phyloP scores from a whole-genome alignment of 2,797 vertebrate species.

The Oreortyx pictus region DNA sequence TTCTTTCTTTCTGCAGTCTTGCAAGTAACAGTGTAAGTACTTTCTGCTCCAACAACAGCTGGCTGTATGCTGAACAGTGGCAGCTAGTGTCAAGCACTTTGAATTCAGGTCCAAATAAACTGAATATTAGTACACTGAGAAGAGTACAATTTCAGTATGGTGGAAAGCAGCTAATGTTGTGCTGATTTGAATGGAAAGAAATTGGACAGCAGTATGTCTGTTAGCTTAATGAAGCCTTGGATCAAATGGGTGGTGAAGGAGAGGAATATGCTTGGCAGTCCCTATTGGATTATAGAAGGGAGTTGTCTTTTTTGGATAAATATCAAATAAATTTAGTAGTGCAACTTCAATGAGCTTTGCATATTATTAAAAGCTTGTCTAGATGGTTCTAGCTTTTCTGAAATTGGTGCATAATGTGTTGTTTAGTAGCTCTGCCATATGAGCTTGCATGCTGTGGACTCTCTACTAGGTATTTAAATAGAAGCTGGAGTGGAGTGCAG shows the following conservation, averaged over 20 bases:
- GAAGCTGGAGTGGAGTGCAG: neutral
- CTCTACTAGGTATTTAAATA: neutral
- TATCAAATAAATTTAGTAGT: neutral
- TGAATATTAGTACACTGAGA: neutral
- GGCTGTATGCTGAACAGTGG: neutral
- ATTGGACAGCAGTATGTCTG: neutral
- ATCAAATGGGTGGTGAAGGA: neutral
- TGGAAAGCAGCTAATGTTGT: neutral
- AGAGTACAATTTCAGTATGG: neutral
- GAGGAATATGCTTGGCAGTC: neutral
- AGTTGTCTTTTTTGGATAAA: neutral
- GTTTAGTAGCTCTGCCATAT: neutral
- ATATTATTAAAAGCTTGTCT: neutral
- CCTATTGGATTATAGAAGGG: neutral
- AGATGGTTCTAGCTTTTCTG: neutral
- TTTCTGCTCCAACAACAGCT: neutral
- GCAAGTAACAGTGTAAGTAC: neutral
- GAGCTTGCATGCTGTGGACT: fast-evolving
- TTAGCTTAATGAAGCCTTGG: neutral
- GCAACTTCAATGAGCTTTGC: neutral
- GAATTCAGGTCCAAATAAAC: neutral
- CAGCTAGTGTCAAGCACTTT: neutral
- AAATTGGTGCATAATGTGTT: neutral
- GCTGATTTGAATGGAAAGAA: neutral
- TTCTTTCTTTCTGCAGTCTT: neutral